These are phyloP conservation scores for Nesogale talazaci DNA, from an alignment of 2,113 vertebrate genomes.

Conservation along the genomic window DNA sequence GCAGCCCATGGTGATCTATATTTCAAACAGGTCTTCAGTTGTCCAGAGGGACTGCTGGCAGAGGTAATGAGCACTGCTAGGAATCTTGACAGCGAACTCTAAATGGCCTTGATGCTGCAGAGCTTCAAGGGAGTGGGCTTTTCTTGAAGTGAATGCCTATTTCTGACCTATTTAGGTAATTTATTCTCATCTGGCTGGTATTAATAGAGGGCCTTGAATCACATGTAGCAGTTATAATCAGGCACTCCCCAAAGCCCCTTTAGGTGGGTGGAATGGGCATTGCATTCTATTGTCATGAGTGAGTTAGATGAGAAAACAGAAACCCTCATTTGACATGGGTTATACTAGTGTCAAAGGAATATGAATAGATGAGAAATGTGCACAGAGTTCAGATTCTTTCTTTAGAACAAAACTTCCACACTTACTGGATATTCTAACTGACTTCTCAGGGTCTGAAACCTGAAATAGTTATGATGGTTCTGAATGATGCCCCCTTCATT, in stretches of 20 bases:
- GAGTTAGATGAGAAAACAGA: constrained; percentile 8
- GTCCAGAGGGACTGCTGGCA: not conserved
- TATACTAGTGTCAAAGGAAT: not conserved
- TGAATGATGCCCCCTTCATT: not conserved
- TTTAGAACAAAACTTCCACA: not conserved
- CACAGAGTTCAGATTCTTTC: not conserved
- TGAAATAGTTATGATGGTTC: no score
- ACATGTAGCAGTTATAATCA: constrained; percentile 14
- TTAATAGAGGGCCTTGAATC: constrained; percentile 45
- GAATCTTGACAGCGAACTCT: constrained; percentile 55
- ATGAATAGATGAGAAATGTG: not conserved
- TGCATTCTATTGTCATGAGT: constrained; percentile 23
- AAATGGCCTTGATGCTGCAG: constrained; percentile 2
- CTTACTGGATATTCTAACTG: not conserved
- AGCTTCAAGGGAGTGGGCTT: constrained; percentile 56
- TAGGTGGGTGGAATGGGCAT: not conserved
- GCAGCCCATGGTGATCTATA: constrained; percentile 53
- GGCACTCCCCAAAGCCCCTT: constrained; percentile 29
- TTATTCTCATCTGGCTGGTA: constrained; percentile 21
- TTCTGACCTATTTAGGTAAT: constrained; percentile 62
- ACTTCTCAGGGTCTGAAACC: not conserved
- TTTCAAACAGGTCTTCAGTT: constrained; percentile 50
- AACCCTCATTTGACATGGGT: not conserved
- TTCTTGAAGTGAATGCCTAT: constrained; percentile 43
- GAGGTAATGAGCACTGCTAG: constrained; percentile 51